Evolutionary conservation across 2,113 vertebrate genomes (phyloP).

Genomic region (Phoxinus phoxinus): DNA sequence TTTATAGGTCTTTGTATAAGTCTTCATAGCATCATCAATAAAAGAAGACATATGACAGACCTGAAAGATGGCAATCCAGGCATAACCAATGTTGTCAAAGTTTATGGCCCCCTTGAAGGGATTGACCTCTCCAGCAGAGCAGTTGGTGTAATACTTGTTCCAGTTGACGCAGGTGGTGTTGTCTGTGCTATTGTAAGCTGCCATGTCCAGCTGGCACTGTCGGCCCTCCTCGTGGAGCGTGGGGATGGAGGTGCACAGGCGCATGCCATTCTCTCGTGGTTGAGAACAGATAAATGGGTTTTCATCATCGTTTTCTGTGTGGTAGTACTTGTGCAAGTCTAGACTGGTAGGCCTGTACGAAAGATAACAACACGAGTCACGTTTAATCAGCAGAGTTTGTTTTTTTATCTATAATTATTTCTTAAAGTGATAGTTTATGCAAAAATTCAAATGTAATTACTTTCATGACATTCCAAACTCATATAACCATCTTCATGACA

Average conservation of each 20-base stretch:
- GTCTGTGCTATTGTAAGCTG: constrained; percentile 91
- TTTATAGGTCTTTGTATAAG: background rate
- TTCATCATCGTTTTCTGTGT: constrained; percentile 94
- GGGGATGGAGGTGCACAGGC: constrained; percentile 86
- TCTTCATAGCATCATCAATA: background rate
- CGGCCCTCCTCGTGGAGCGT: constrained; percentile 83
- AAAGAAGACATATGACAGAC: constrained; percentile 52
- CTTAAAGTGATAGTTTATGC: background rate
- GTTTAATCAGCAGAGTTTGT: background rate
- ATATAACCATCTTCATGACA: background rate
- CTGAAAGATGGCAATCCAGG: constrained; percentile 99
- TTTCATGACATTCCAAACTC: background rate
- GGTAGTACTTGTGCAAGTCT: constrained; percentile 88
- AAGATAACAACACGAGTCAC: constrained; percentile 20
- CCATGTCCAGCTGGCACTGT: constrained; percentile 85
- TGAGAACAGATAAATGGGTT: constrained; percentile 98
- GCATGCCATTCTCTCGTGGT: constrained; percentile 90
- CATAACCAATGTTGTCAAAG: constrained; percentile 98
- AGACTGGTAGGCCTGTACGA: constrained; percentile 80
- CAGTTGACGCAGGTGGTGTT: constrained; percentile 97
- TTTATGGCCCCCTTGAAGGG: constrained; percentile 98
- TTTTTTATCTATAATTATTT: background rate
- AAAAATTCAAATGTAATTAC: background rate
- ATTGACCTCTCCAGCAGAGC: constrained; percentile 88
- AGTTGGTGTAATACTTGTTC: constrained; percentile 98